Conservation (phyloP, 2,888 invertebrate species). For the Caradrina clavipalpis region DNA sequence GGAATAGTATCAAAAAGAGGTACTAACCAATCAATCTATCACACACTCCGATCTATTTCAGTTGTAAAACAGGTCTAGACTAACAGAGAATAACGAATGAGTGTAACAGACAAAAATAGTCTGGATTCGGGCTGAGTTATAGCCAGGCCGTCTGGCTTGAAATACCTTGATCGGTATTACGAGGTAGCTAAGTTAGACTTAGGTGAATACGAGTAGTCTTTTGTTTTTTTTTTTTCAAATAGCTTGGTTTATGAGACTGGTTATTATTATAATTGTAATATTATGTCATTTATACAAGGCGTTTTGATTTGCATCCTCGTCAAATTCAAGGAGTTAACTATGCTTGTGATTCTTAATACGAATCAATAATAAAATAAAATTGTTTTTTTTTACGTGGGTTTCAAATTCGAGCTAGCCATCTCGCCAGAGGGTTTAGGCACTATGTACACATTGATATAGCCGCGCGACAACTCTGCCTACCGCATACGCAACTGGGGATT, state of each 20-base stretch:
- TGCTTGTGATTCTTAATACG: too few relatives aligned
- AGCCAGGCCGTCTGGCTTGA: constrained; percentile 41
- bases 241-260: background rate
- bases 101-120: constrained; percentile 51
- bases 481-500: too few relatives aligned
- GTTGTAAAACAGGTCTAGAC: constrained; percentile 39
- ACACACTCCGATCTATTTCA: constrained; percentile 33
- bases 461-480: too few relatives aligned
- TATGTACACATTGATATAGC: too few relatives aligned
- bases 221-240: background rate
- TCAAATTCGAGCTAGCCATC: too few relatives aligned
- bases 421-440: too few relatives aligned
- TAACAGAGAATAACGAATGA: constrained; percentile 50
- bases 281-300: background rate
- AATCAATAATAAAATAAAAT: too few relatives aligned
- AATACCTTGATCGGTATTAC: constrained; percentile 33
- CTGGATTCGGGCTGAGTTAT: constrained; percentile 53
- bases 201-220: background rate
- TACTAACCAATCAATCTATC: constrained; percentile 38
- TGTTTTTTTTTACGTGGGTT: too few relatives aligned
- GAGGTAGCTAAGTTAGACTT: constrained; percentile 5
- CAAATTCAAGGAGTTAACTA: too few relatives aligned
- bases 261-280: too few relatives aligned
- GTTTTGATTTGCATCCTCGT: too few relatives aligned
- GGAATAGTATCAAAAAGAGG: constrained; percentile 8